phyloP scores from a whole-genome alignment of 2,797 vertebrate genomes.

The Fistularia tabacaria region DNA sequence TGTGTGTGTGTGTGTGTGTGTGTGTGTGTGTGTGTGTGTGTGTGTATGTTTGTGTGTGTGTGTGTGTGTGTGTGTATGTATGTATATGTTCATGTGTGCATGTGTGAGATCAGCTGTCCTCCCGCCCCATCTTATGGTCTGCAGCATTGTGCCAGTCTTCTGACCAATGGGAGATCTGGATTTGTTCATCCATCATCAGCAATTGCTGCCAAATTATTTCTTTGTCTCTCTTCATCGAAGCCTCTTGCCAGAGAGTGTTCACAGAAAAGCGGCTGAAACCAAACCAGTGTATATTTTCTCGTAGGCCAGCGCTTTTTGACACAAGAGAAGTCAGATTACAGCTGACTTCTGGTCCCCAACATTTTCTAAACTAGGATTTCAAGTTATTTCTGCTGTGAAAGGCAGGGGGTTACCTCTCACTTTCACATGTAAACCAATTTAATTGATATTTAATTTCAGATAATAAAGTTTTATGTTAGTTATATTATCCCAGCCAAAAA shows the following conservation, averaged over 20 bases:
- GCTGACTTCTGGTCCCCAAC: no score
- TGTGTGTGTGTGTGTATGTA: neutral
- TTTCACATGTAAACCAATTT: no score
- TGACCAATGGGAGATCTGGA: conserved; percentile 10
- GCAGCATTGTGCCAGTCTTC: neutral
- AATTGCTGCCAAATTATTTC: conserved; percentile 18
- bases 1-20: neutral
- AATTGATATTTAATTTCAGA: no score
- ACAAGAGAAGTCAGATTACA: neutral
- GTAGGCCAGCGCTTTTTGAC: neutral
- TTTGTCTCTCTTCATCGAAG: conserved; percentile 25
- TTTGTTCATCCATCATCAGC: conserved; percentile 14
- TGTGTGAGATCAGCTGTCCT: conserved; percentile 4
- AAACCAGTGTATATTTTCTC: no score
- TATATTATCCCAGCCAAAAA: no score
- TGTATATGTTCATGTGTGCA: neutral
- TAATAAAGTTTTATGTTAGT: no score
- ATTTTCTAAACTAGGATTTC: no score
- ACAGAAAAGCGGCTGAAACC: conserved; percentile 12
- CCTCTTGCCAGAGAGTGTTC: conserved; percentile 22
- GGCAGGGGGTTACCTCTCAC: no score
- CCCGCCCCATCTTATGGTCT: conserved; percentile 4
- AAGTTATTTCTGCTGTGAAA: no score
- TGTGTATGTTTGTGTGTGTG: neutral
- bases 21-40: neutral